A percentile compares a stretch with the other conserved stretches of the same genome.
Evolutionary conservation across 30 jellyfish, hydroid and myxozoan species (phyloP).

Genomic region (Catostylus mosaicus): DNA sequence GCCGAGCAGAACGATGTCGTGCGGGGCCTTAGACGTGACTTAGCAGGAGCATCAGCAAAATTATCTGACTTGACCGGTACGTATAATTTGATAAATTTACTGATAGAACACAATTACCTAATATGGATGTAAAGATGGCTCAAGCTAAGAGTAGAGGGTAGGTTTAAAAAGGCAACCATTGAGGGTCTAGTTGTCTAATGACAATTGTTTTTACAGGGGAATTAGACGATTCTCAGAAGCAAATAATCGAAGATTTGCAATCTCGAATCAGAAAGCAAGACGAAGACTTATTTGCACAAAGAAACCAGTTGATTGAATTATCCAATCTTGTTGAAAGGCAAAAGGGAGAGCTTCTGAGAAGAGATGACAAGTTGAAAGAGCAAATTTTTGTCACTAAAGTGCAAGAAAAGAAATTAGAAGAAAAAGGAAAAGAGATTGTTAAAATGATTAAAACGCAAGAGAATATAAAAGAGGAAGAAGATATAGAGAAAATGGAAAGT

Average conservation of each 20-base stretch:
- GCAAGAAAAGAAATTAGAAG: constrained; percentile 56
- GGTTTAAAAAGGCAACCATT: too few relatives aligned
- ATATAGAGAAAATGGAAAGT: background rate
- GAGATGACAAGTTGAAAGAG: constrained; percentile 65
- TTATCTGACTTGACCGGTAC: constrained; percentile 85
- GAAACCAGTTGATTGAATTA: constrained; percentile 77
- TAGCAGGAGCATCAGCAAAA: constrained; percentile 80
- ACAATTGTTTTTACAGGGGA: constrained; percentile 92
- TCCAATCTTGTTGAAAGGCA: constrained; percentile 82
- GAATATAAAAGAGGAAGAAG: constrained; percentile 54
- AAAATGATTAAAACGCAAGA: constrained; percentile 59
- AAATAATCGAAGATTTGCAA: constrained; percentile 74
- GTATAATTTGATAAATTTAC: too few relatives aligned
- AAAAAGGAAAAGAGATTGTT: constrained; percentile 68
- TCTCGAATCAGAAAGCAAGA: constrained; percentile 66
- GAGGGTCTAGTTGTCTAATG: too few relatives aligned
- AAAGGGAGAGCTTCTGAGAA: constrained; percentile 64
- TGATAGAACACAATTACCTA: too few relatives aligned
- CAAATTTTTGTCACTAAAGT: constrained; percentile 60
- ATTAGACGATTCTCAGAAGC: constrained; percentile 81
- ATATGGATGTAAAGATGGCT: too few relatives aligned
- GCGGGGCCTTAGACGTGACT: constrained; percentile 60
- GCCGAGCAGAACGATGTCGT: constrained; percentile 74
- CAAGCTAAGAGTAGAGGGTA: too few relatives aligned
- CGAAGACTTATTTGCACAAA: constrained; percentile 66